Percentiles rank a stretch among this genome's conserved stretches.
These are phyloP conservation scores for Myripristis jacobus DNA, from an alignment of 2,797 vertebrate genomes.

Conservation along the genomic window DNA sequence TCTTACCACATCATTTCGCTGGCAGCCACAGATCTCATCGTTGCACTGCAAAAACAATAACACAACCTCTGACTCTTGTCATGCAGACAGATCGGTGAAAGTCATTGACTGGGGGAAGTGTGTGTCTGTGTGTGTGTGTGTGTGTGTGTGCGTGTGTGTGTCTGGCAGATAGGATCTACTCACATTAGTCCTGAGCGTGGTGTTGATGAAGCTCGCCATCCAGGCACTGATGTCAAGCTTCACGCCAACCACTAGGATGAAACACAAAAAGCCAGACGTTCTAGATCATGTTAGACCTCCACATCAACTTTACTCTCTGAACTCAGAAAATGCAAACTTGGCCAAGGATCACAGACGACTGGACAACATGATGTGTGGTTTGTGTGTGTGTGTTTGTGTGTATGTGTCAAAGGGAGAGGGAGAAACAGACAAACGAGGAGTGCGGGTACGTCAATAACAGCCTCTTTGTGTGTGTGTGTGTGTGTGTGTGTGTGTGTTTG, in stretches of 20 bases:
- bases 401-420: conserved; percentile 40
- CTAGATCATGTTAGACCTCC: conserved; percentile 69
- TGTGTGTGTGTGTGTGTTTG: no score
- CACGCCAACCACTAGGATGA: conserved; percentile 92
- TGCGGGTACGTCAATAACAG: conserved; percentile 37
- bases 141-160: background rate
- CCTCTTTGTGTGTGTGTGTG: conserved; percentile 29
- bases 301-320: conserved; percentile 77
- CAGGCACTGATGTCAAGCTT: conserved; percentile 90
- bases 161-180: conserved; percentile 65
- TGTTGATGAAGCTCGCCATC: conserved; percentile 93
- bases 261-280: conserved; percentile 66
- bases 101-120: background rate
- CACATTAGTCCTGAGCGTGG: conserved; percentile 88
- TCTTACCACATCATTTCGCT: conserved; percentile 89
- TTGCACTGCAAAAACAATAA: conserved; percentile 86
- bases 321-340: conserved; percentile 70
- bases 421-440: conserved; percentile 52
- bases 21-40: conserved; percentile 93
- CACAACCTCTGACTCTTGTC: background rate
- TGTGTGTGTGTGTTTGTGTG: conserved; percentile 61
- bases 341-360: conserved; percentile 68
- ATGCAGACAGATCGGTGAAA: conserved; percentile 1
- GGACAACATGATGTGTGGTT: conserved; percentile 70
- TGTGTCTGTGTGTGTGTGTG: background rate